Evolutionary conservation across 2,113 vertebrate genomes (phyloP), one percentile per base, ranked within the genome.

Genomic region (Salminus brasiliensis): DNA sequence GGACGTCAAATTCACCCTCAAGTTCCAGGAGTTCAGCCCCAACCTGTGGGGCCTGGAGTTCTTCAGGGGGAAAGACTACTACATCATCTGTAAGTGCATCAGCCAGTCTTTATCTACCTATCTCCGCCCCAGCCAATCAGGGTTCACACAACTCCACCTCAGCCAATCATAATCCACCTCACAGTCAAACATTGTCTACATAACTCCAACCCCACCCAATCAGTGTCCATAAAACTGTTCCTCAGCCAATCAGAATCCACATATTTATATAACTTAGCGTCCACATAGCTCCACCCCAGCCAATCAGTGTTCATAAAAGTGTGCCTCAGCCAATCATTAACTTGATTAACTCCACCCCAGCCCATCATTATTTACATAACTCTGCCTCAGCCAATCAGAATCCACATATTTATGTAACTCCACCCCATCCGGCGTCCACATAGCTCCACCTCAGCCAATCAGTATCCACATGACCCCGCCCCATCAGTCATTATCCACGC

Each of bases 1-100:
- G 93, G 98, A 99, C 66, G 97, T 99, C 86, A 99, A 99, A 87
- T 99, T 98, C 93, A 99, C 98, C 71, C 98, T 99, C 91, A 99
- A 99, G 93, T 99, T 99, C 91, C 98, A 99, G 90, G 98, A 99
- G 89, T 99, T 99, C 93, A 99, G 98, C 89, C 98, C 98, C 80
- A 99, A 98, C 82, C 95, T 99, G 18, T 99, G 97, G 97, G 98
- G 98, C 47, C 90, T 99, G 88, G 97, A 99, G 94, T 99, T 99
- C 94, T 95, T 96, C 93, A 96, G 93, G 89, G 95, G 96, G 82
- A 96, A 90, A 87, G 96, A 99, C 91, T 99, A 99, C 93, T 99
- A 97, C 92, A 98, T 99, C 90, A 99, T 99, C 95, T 99, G 98
- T 99, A 92, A 97, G 98, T 98, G 74, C 57, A 68, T 25, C 55